Evolutionary conservation across 1,140 invertebrate species (phyloP), one percentile per base, ranked within the genome.

Genomic region (Sitodiplosis mosellana): DNA sequence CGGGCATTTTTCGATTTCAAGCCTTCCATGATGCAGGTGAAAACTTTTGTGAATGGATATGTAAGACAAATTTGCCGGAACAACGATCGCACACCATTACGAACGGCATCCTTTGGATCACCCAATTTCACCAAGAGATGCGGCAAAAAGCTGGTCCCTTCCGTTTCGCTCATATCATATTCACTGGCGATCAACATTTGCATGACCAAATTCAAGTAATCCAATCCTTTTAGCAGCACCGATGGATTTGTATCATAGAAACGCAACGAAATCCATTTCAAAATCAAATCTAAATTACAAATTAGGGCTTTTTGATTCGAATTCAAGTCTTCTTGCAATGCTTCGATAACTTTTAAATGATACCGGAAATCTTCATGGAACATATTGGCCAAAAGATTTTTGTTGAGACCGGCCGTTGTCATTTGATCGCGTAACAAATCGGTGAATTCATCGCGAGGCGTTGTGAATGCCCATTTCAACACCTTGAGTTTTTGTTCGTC

Each of bases 221-320:
- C 93, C 45, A 99, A 67, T 41, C 86, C 88, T 73, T 92, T 93
- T 46, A 96, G 71, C 27, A 98, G 71, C 22, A 98, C 93, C 20
- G 90, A 92, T 17, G 94, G 93, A 71, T 98, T 99, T 10, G 94
- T 98, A 69, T 98, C 94, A 57, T 95, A 97, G 65, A 98, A 98
- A 52, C 93, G 71, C 14, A 98, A 63, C 0, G 92, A 95, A 50
- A 96, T 62, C 95, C 95, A 99, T 64, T 94, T 95, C 11, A 99
- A 69, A 49, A 98, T 82, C 37, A 99, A 68, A 71, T 99, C 95
- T 47, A 96, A 69, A 69, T 97, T 98, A 12, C 79, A 80, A 22
- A 91, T 76, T 18, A 93, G 72, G 5, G 87, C 84, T 57, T 79
- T 75, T 14, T 76, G 75, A 53, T 87, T 82, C 18, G 73, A 75